Percentiles rank a stretch among this genome's conserved stretches.
Evolutionary conservation across 2,888 invertebrate species (phyloP).

Genomic region (Drosophila affinis): DNA sequence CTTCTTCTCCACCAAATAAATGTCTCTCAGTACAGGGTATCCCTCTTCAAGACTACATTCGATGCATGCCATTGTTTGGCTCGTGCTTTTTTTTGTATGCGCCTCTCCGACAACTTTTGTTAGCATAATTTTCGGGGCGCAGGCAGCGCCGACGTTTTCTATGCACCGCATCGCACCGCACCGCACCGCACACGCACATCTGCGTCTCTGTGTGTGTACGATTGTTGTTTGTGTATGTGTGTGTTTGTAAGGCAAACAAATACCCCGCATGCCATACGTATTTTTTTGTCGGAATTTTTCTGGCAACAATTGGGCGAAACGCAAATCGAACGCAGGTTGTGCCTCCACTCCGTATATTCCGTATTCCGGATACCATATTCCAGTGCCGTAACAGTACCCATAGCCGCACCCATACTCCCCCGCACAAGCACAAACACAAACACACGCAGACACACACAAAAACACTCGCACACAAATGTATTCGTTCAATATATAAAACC

Average conservation of each 20-base stretch:
- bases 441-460: neutral
- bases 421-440: conserved; percentile 25
- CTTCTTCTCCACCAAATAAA: neutral
- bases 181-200: neutral
- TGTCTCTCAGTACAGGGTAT: neutral
- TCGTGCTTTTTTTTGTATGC: conserved; percentile 23
- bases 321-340: conserved; percentile 68
- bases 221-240: neutral
- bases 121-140: conserved; percentile 71
- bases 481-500: conserved; percentile 50
- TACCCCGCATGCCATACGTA: conserved; percentile 7
- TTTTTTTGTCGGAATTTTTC: conserved; percentile 18
- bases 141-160: conserved; percentile 25
- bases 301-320: conserved; percentile 60
- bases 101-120: conserved; percentile 63
- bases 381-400: neutral
- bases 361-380: conserved; percentile 5
- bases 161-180: neutral
- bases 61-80: conserved; percentile 12
- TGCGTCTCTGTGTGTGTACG: conserved; percentile 4
- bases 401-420: conserved; percentile 2
- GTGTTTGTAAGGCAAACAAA: conserved; percentile 51
- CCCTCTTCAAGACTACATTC: neutral
- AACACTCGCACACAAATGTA: conserved; percentile 3
- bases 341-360: conserved; percentile 12